Evolutionary conservation across 2,888 invertebrate genomes (phyloP), one percentile per base, ranked within the genome.

Genomic region (Chelonus formosanus): DNA sequence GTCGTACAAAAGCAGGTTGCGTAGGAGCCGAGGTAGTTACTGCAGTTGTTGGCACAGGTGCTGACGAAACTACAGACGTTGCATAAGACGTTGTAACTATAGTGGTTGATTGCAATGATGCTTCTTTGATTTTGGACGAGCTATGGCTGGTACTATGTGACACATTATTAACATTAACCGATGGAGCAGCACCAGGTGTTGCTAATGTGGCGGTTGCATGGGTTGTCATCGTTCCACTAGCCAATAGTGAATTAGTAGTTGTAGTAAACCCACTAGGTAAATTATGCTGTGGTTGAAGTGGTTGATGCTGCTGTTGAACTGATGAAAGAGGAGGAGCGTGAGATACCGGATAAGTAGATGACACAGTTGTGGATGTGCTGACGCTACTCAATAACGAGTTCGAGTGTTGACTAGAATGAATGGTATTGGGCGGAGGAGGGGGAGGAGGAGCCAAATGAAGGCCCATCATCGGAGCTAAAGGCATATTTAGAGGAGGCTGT

Each of bases 181-280:
- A 71, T 3, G 75, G 74, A 3, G 66, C 63, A 43, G 65, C 65
- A 31, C 71, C 75, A 0, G 80, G 73, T 3, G 76, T 73, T 2
- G 75, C 63, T 36, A 74, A 50, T 1, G 74, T 74, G 63, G 78
- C 77, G 4, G 77, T 77, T 3, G 75, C 75, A 56, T 76, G 75
- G 3, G 80, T 78, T 73, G 73, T 86, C 85, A 73, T 87, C 81
- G 81, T 86, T 83, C 81, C 80, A 77, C 81, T 86, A 85, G 76
- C 86, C 84, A 79, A 75, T 77, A 84, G 84, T 83, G 80, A 75
- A 58, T 70, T 74, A 71, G 85, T 78, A 79, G 84, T 77, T 81
- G 81, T 83, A 83, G 87, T 86, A 83, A 86, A 86, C 83, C 83
- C 85, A 54, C 66, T 67, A 44, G 58, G 63, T 8, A 55, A 56